Conservation (phyloP, 2,797 vertebrate genomes). For the Chromobotia macracanthus region DNA sequence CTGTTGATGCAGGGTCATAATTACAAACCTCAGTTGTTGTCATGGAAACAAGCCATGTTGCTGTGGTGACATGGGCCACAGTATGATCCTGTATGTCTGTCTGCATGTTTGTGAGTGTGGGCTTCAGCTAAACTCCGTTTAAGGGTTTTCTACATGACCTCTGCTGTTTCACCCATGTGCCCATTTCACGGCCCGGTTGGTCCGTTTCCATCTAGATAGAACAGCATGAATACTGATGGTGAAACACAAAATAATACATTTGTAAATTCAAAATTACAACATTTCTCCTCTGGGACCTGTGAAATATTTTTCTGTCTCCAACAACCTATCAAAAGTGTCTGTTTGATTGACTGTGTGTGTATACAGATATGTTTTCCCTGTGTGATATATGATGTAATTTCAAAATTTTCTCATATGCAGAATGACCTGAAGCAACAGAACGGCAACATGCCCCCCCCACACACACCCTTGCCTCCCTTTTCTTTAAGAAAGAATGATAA, state of each 20-base stretch:
- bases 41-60: slow-evolving; percentile 51
- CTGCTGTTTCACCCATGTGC: no score
- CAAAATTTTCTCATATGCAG: slow-evolving; percentile 35
- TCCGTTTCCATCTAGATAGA: neutral
- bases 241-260: slow-evolving; percentile 19
- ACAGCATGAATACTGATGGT: slow-evolving; percentile 1
- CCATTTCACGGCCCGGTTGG: neutral
- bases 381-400: slow-evolving; percentile 44
- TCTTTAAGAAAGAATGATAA: slow-evolving; percentile 47
- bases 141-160: slow-evolving; percentile 5
- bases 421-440: slow-evolving; percentile 47
- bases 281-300: slow-evolving; percentile 22
- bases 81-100: slow-evolving; percentile 17
- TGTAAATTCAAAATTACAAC: slow-evolving; percentile 18
- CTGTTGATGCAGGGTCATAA: slow-evolving; percentile 53
- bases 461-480: slow-evolving; percentile 1
- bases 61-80: slow-evolving; percentile 44
- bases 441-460: slow-evolving; percentile 31
- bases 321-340: slow-evolving; percentile 33
- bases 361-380: slow-evolving; percentile 36
- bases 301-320: slow-evolving; percentile 19
- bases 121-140: slow-evolving; percentile 14
- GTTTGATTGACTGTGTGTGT: slow-evolving; percentile 42
- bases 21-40: slow-evolving; percentile 53
- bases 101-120: neutral